These are phyloP conservation scores for Variabilichromis moorii DNA, from an alignment of 2,113 vertebrate genomes.

Conservation along the genomic window DNA sequence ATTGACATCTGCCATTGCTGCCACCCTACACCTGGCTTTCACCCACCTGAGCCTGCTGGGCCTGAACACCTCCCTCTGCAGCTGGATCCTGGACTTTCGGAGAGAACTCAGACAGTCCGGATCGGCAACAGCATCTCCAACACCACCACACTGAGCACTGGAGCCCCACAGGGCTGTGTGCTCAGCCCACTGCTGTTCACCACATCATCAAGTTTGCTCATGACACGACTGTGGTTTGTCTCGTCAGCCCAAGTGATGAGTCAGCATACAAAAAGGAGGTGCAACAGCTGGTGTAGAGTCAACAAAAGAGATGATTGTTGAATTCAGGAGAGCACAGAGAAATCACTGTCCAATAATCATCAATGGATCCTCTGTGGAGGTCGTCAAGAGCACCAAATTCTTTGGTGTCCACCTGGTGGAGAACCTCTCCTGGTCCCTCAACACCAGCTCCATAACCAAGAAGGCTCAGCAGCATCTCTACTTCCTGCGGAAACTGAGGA, in stretches of 20 bases:
- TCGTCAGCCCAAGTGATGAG: neutral
- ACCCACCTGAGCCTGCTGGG: neutral
- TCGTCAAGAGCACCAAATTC: neutral
- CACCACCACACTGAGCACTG: neutral
- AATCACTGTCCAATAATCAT: neutral
- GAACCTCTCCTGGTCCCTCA: neutral
- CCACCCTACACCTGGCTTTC: neutral
- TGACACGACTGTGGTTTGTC: neutral
- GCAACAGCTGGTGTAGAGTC: too few species aligned
- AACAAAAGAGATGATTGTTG: neutral
- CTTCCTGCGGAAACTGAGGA: fast-evolving
- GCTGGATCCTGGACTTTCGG: neutral
- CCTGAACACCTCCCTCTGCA: neutral
- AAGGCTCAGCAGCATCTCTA: fast-evolving
- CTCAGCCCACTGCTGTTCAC: neutral
- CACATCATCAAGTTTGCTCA: neutral
- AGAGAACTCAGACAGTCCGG: fast-evolving
- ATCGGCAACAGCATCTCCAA: neutral
- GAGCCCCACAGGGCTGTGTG: fast-evolving
- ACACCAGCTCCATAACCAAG: neutral
- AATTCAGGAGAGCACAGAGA: neutral
- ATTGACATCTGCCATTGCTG: neutral
- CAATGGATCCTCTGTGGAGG: neutral
- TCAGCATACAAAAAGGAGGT: neutral
- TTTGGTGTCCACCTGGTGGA: neutral